A percentile compares a stretch with the other conserved stretches of the same genome.
phyloP scores from a whole-genome alignment of 2,797 vertebrate genomes.

The Clamator glandarius region DNA sequence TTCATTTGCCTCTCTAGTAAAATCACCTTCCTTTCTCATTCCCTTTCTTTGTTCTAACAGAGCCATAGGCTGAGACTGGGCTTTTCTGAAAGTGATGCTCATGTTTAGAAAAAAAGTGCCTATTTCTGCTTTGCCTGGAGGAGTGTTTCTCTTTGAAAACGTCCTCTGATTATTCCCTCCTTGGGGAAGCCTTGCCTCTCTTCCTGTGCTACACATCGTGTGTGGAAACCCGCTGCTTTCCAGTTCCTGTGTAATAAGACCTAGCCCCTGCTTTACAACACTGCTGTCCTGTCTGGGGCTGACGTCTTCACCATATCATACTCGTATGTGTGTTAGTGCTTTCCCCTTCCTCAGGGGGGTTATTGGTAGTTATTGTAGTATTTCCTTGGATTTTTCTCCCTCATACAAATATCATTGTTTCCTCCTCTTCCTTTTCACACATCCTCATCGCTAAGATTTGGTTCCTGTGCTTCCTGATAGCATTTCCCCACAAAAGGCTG shows the following conservation, averaged over 20 bases:
- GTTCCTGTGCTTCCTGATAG: conserved; percentile 13
- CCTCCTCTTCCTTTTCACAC: neutral
- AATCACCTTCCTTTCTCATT: neutral
- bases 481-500: neutral
- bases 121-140: neutral
- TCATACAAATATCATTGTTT: neutral
- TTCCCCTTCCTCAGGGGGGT: neutral
- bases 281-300: neutral
- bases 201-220: neutral
- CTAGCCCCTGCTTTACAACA: neutral
- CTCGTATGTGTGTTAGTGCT: neutral
- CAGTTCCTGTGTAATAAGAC: neutral
- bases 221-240: neutral
- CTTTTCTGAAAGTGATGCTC: neutral
- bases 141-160: neutral
- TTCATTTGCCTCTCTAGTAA: neutral
- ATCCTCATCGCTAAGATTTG: neutral
- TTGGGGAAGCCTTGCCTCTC: fast-evolving
- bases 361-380: neutral
- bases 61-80: fast-evolving
- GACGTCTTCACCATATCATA: neutral
- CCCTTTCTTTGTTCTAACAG: neutral
- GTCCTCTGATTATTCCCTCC: neutral
- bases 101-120: fast-evolving
- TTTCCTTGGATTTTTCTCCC: neutral